A percentile compares a stretch with the other conserved stretches of the same genome.
phyloP scores from a whole-genome alignment of 2,797 vertebrate species.

The Spinibarbus caldwelli region DNA sequence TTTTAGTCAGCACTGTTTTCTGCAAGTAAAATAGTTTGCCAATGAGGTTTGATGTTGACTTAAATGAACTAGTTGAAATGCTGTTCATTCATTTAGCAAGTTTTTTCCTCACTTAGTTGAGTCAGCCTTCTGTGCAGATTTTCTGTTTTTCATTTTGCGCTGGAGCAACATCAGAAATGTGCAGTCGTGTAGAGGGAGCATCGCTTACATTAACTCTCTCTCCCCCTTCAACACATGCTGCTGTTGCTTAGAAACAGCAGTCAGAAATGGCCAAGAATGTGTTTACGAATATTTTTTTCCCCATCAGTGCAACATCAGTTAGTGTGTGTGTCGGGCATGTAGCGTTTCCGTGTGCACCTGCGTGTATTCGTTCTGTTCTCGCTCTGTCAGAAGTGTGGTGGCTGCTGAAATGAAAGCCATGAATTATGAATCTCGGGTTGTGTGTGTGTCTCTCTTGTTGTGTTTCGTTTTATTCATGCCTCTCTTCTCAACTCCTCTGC shows the following conservation, averaged over 20 bases:
- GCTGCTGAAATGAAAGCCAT: conserved; percentile 74
- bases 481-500: conserved; percentile 56
- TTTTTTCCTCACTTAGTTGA: background rate
- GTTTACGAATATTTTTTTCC: conserved; percentile 67
- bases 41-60: background rate
- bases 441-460: conserved; percentile 57
- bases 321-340: conserved; percentile 7
- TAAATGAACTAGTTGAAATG: background rate
- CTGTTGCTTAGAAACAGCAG: conserved; percentile 79
- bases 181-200: background rate
- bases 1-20: background rate
- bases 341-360: conserved; percentile 27
- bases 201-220: background rate
- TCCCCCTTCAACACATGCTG: background rate
- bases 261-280: conserved; percentile 66
- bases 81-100: background rate
- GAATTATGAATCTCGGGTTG: conserved; percentile 77
- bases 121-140: background rate
- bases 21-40: background rate
- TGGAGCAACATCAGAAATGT: conserved; percentile 12
- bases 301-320: conserved; percentile 73
- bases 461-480: conserved; percentile 74
- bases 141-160: background rate
- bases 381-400: conserved; percentile 72
- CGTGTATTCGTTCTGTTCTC: conserved; percentile 67